Base-by-base conservation (phyloP, 1,140 invertebrate species). In the Caenorhabditis remanei region DNA sequence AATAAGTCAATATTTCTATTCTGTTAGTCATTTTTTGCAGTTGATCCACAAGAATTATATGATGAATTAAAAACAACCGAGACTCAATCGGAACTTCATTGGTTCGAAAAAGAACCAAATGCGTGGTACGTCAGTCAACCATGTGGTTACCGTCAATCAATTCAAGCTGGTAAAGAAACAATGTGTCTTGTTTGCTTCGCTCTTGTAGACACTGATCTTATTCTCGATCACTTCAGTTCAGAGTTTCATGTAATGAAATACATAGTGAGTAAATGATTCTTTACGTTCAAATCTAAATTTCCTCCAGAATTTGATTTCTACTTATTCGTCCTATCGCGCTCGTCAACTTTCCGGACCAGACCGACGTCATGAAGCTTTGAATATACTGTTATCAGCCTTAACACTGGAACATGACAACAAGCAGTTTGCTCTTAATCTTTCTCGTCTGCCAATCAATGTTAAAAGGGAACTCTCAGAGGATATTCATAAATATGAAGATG, bases 171-270 rank as follows among this genome's bases (percentile, higher is more conserved):
- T 24, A 53, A 50, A 19, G 71, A 79, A 8, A 24, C 11, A 11
- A 79, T 79, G 43, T 79, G 71, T n/a, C 24, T 46, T 24, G 46
- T 50, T 4, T 79, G 71, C 46, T 79, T 21, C n/a, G 71, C 71
- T 13, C 71, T 79, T 4, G 71, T 79, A 0, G 21, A 79, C 24
- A 11, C n/a, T 3, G 71, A 50, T 14, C 21, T 53, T 19, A 19
- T 43, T 6, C n/a, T 50, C 19, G 71, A 79, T 8, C 71, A 79
- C 53, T 79, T 79, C 9, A 79, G 40, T 24, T 79, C 71, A 9
- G 71, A 79, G n/a, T 79, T 24, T 50, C 71, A 79, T 50, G 21
- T n/a, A 7, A 53, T 50, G 19, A 79, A 79, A 24, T 79, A 79
- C n/a, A 24, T 79, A 21, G 71, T 79, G n/a, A 79, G 71, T 50